Evolutionary conservation across 92 coral and sea anemone genomes (phyloP).

Genomic region (Heteractis magnifica): DNA sequence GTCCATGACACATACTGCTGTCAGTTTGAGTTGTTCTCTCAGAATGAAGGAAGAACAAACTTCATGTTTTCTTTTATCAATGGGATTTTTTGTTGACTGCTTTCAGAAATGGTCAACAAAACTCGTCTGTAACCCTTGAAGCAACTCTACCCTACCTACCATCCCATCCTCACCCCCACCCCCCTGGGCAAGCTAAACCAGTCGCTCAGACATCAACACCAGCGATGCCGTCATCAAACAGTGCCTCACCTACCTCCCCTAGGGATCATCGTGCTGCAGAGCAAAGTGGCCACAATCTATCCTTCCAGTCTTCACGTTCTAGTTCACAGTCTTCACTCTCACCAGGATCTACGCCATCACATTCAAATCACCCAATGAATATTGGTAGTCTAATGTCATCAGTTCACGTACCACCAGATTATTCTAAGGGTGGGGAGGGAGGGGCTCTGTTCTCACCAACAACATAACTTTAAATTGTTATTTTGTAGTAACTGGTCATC

Average conservation of each 20-base stretch:
- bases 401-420: constrained; percentile 37
- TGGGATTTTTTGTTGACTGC: background rate
- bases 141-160: constrained; percentile 51
- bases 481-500: too few relatives aligned
- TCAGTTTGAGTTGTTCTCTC: too few relatives aligned
- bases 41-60: too few relatives aligned
- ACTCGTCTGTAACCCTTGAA: constrained; percentile 42
- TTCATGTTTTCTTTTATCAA: too few relatives aligned
- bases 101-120: constrained; percentile 12
- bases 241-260: constrained; percentile 42
- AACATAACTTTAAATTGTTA: background rate
- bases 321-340: constrained; percentile 66
- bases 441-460: constrained; percentile 63
- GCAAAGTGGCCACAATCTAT: constrained; percentile 30
- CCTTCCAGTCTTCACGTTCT: constrained; percentile 38
- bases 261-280: constrained; percentile 18
- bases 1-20: too few relatives aligned
- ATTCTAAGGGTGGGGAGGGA: constrained; percentile 35
- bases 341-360: constrained; percentile 39
- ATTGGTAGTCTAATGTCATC: constrained; percentile 55
- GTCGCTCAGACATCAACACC: constrained; percentile 38
- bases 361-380: constrained; percentile 34
- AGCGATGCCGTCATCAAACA: constrained; percentile 23
- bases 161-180: constrained; percentile 58
- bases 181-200: constrained; percentile 64